Conservation (phyloP, 2,888 invertebrate species). For the Scelioninae gen. 2 region DNA sequence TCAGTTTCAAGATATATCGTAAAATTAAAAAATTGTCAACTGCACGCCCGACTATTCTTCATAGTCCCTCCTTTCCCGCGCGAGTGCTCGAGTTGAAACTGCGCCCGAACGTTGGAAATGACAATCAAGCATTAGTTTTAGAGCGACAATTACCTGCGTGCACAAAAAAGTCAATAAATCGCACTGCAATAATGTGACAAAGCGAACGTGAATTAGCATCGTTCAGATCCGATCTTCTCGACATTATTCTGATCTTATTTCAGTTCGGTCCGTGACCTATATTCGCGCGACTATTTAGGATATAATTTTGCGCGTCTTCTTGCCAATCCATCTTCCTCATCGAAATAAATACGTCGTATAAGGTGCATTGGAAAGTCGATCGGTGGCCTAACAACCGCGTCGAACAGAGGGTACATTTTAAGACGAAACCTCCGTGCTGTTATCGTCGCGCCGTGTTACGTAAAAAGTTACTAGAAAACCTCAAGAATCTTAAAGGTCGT, state of each 20-base stretch:
- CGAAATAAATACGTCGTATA: too few relatives aligned
- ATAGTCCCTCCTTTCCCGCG: too few relatives aligned
- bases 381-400: neutral
- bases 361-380: too few relatives aligned
- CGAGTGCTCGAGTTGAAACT: conserved; percentile 15
- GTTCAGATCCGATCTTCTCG: neutral
- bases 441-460: conserved; percentile 15
- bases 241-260: conserved; percentile 12
- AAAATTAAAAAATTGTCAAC: too few relatives aligned
- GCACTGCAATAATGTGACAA: conserved; percentile 4
- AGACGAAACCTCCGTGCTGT: neutral
- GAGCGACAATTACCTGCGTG: neutral
- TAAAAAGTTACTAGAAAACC: conserved; percentile 42
- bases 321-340: too few relatives aligned
- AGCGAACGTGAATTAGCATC: neutral
- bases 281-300: neutral
- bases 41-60: too few relatives aligned
- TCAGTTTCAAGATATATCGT: too few relatives aligned
- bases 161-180: conserved; percentile 19
- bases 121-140: conserved; percentile 19
- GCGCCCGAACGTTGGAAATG: conserved; percentile 1
- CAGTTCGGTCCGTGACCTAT: conserved; percentile 8
- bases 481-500: conserved; percentile 58
- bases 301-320: neutral
- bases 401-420: conserved; percentile 1